phyloP scores from a whole-genome alignment of 2,797 vertebrate genomes.

The Lithobates sylvaticus region DNA sequence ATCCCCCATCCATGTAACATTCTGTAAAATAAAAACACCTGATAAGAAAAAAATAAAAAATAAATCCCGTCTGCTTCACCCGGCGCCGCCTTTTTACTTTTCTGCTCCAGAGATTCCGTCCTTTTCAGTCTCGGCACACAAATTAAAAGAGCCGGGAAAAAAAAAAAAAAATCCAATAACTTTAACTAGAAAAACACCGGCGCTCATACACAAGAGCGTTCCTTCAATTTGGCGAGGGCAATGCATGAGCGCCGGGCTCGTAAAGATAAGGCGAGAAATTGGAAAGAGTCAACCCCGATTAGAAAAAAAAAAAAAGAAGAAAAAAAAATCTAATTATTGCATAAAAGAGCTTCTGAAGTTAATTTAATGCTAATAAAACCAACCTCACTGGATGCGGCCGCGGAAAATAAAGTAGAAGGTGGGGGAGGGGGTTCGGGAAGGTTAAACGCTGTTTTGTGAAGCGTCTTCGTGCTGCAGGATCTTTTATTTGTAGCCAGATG shows the following conservation, averaged over 20 bases:
- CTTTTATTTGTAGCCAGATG: constrained; percentile 4
- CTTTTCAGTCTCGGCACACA: constrained; percentile 45
- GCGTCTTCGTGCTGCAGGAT: neutral
- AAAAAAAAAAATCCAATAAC: constrained; percentile 42
- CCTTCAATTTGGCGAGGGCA: constrained; percentile 52
- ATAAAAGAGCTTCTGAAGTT: constrained; percentile 62
- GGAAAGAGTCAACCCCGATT: constrained; percentile 44
- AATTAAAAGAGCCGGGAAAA: constrained; percentile 36
- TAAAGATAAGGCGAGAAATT: constrained; percentile 61
- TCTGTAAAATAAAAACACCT: constrained; percentile 38
- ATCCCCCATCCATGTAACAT: neutral
- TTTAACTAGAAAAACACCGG: constrained; percentile 53
- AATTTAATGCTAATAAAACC: constrained; percentile 63
- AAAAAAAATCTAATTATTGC: constrained; percentile 61
- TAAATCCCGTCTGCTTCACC: neutral
- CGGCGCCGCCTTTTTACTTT: constrained; percentile 38
- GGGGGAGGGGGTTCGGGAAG: constrained; percentile 13
- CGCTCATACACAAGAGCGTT: constrained; percentile 45
- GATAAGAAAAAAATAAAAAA: constrained; percentile 35
- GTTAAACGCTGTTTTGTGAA: constrained; percentile 19
- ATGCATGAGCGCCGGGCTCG: constrained; percentile 40
- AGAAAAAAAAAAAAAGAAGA: constrained; percentile 18
- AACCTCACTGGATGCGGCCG: constrained; percentile 43
- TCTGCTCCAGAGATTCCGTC: constrained; percentile 58
- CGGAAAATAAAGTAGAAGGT: constrained; percentile 18